Evolutionary conservation across 2,113 vertebrate genomes (phyloP), one percentile per base, ranked within the genome.

Genomic region (Tylochromis polylepis): DNA sequence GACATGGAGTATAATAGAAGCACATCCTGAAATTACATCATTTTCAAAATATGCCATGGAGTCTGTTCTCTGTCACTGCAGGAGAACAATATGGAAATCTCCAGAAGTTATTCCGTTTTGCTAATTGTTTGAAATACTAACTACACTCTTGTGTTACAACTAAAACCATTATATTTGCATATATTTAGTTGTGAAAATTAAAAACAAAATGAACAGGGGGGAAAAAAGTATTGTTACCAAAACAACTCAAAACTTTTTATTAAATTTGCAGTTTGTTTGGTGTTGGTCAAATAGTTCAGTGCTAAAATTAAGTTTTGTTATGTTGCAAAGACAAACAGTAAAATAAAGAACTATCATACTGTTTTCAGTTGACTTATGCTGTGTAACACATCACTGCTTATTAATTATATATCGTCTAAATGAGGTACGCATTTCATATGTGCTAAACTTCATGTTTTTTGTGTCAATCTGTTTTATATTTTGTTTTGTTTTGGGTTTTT

Each of bases 381-480:
- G 60, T 85, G 78, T 82, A 53, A 85, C 51, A 51, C 6, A 2
- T 20, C 46, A 43, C 80, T 90, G 87, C 84, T 87, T 91, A 92
- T 87, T 34, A 12, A 70, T 9, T 70, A 55, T 43, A 49, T 51
- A 62, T 91, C 5, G 12, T 89, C 36, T 72, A 85, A 89, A 59
- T 84, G 81, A 84, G 67, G n/a, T 81, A 49, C 81, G 51, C n/a
- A 82, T 83, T 83, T 56, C 53, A 70, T 72, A 53, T 46, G 34
- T 57, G 24, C 88, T 24, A 4, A 49, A 34, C 6, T 14, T 31
- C 62, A 3, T 22, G 60, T 22, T 51, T 55, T 77, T 31, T 77
- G 6, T 67, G 27, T 51, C 6, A 31, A 51, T 51, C 10, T 5
- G 41, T 51, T n/a, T n/a, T n/a, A n/a, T n/a, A n/a, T n/a, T n/a